phyloP scores from a whole-genome alignment of 2,113 vertebrate genomes.

The Myanophis thanlyinensis region DNA sequence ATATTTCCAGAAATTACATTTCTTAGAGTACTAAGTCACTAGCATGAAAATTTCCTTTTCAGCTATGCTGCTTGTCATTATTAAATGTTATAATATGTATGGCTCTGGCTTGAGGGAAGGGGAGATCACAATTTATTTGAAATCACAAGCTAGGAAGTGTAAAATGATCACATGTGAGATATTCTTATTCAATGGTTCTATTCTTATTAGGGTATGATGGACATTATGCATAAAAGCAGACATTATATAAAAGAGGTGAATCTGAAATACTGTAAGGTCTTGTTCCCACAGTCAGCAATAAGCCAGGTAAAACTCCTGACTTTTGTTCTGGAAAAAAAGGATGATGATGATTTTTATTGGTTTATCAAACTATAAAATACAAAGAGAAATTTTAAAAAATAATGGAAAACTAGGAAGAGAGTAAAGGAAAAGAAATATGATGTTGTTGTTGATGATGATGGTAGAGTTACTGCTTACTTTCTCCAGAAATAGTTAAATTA shows the following conservation, averaged over 20 bases:
- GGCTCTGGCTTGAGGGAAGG: conserved; percentile 11
- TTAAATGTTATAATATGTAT: conserved; percentile 7
- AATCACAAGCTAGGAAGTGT: conserved; percentile 20
- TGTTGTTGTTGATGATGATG: neutral
- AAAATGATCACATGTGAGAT: conserved; percentile 47
- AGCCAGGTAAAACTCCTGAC: neutral
- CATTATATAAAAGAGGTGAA: conserved; percentile 8
- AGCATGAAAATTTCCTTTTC: conserved; percentile 24
- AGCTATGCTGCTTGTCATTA: conserved; percentile 21
- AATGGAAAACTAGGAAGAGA: no score
- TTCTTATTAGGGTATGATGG: conserved; percentile 26
- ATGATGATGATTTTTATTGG: neutral
- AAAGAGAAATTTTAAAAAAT: no score
- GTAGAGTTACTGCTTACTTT: neutral
- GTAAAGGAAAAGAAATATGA: neutral
- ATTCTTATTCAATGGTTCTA: conserved; percentile 47
- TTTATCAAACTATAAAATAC: neutral
- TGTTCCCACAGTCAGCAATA: neutral
- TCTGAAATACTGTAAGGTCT: neutral
- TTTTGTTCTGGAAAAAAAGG: neutral
- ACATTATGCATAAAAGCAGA: conserved; percentile 19
- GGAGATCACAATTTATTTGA: neutral
- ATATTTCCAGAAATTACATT: conserved; percentile 21
- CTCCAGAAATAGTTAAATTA: neutral
- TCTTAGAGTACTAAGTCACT: neutral